phyloP scores from a whole-genome alignment of 1,140 invertebrate species.

The Centruroides vittatus region DNA sequence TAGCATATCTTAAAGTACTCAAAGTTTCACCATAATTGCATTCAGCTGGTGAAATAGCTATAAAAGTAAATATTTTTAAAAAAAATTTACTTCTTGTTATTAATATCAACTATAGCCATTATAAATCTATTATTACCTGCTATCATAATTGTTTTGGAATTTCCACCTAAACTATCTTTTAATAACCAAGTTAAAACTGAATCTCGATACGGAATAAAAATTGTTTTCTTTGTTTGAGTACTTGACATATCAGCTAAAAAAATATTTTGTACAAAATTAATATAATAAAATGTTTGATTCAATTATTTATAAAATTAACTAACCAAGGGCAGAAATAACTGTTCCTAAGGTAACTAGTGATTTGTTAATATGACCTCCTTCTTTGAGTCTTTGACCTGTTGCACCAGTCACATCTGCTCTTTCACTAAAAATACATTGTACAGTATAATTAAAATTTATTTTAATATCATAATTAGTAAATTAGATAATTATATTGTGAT shows the following conservation, averaged over 20 bases:
- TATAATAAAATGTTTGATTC: background rate
- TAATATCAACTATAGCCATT: too few species aligned
- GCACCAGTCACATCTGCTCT: slow-evolving; percentile 72
- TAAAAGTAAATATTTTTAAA: slow-evolving; percentile 3
- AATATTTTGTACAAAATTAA: background rate
- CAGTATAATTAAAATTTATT: too few species aligned
- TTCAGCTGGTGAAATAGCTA: slow-evolving; percentile 57
- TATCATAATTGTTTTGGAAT: slow-evolving; percentile 14
- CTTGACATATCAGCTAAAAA: slow-evolving; percentile 8
- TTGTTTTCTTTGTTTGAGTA: slow-evolving; percentile 7
- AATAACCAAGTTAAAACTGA: slow-evolving; percentile 80
- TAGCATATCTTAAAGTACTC: slow-evolving; percentile 58
- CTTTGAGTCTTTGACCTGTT: slow-evolving; percentile 49
- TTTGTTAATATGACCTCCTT: slow-evolving; percentile 86
- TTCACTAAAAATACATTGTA: slow-evolving; percentile 42
- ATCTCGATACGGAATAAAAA: slow-evolving; percentile 77
- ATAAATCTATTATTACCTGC: slow-evolving; percentile 19
- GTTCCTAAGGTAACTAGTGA: slow-evolving; percentile 82
- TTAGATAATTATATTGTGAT: too few species aligned
- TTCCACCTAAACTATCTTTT: slow-evolving; percentile 31
- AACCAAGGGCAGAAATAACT: slow-evolving; percentile 77
- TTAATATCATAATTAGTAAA: too few species aligned
- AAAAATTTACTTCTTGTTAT: too few species aligned
- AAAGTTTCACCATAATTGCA: slow-evolving; percentile 67
- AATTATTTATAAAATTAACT: background rate